Conservation (phyloP, 1,140 invertebrate species). For the Sinonovacula constricta region DNA sequence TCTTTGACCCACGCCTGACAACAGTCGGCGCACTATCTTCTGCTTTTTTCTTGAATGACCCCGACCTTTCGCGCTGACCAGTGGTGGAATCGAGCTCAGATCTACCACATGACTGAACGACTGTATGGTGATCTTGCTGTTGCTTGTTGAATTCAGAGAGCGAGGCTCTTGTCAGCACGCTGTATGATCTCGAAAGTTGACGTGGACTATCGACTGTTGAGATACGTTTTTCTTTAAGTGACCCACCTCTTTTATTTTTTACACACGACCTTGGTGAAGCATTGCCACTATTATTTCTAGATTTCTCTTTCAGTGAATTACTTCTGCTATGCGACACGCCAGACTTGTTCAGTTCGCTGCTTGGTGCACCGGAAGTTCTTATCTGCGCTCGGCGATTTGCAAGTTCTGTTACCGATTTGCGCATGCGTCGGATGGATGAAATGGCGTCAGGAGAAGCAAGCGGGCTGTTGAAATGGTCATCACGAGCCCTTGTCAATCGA, state of each 20-base stretch:
- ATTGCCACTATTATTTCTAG: not conserved
- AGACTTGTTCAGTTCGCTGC: slow-evolving; percentile 1
- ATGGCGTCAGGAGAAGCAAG: slow-evolving; percentile 37
- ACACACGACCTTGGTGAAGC: not conserved
- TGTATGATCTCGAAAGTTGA: slow-evolving; percentile 19
- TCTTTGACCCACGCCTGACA: too few species aligned
- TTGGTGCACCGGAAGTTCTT: too few species aligned
- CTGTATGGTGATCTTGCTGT: too few species aligned
- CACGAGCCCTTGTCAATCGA: not conserved
- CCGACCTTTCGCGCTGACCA: too few species aligned
- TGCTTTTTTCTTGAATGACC: too few species aligned
- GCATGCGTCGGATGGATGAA: slow-evolving; percentile 38
- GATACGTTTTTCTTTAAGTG: slow-evolving; percentile 33
- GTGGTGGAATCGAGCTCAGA: too few species aligned
- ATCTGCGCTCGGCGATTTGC: slow-evolving; percentile 2
- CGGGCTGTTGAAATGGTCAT: slow-evolving; percentile 2
- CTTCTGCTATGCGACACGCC: slow-evolving; percentile 12
- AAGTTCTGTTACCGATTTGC: slow-evolving; percentile 30
- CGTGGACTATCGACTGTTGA: not conserved
- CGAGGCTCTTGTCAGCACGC: slow-evolving; percentile 7
- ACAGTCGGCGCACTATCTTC: too few species aligned
- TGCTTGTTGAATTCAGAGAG: too few species aligned
- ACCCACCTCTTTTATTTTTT: slow-evolving; percentile 4
- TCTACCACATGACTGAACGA: too few species aligned
- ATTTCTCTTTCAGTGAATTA: slow-evolving; percentile 35